Evolutionary conservation across 2,797 vertebrate species (phyloP).

Genomic region (Microtus obscurus): DNA sequence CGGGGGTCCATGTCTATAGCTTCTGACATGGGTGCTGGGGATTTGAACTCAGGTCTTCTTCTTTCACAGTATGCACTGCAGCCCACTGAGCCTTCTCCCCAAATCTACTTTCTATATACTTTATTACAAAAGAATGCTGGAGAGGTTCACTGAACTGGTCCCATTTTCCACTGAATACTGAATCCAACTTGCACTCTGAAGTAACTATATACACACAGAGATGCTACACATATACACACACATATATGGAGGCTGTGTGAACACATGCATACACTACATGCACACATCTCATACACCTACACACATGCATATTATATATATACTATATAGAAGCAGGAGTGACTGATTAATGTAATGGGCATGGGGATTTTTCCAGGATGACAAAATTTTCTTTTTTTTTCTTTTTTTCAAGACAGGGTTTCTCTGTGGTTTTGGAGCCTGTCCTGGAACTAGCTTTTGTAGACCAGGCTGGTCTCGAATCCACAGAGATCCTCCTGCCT

Average conservation of each 20-base stretch:
- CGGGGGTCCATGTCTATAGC: neutral
- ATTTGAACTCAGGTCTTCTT: neutral
- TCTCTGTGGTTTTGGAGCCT: too few relatives aligned
- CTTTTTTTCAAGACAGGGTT: too few relatives aligned
- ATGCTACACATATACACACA: neutral
- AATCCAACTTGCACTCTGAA: conserved; percentile 23
- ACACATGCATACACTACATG: neutral
- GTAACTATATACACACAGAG: neutral
- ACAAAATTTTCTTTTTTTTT: neutral
- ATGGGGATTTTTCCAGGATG: neutral
- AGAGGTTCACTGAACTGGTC: neutral
- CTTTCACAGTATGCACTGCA: neutral
- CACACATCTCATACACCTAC: neutral
- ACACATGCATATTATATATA: neutral
- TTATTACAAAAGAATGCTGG: conserved; percentile 34
- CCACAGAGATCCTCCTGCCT: too few relatives aligned
- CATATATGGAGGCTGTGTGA: neutral
- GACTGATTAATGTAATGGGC: neutral
- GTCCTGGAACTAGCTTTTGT: too few relatives aligned
- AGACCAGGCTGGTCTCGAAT: too few relatives aligned
- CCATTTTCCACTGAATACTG: neutral
- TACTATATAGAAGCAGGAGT: neutral
- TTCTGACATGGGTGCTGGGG: neutral
- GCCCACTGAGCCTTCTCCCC: neutral
- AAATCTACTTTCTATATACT: neutral